Conservation (phyloP, 2,797 vertebrate genomes). For the Dryobates pubescens region DNA sequence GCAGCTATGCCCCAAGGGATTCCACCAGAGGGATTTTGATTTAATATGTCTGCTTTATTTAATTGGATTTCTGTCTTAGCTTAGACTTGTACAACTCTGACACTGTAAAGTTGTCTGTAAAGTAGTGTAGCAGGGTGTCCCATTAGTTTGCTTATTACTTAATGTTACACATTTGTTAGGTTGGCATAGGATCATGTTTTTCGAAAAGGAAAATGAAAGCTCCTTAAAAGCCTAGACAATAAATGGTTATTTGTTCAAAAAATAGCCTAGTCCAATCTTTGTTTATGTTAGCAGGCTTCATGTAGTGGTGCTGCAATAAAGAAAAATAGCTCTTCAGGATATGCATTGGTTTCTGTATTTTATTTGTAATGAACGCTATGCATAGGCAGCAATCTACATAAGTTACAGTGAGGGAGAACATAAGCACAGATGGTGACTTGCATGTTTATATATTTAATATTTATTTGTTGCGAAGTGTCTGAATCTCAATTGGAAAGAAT, state of each 20-base stretch:
- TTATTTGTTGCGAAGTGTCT: constrained; percentile 33
- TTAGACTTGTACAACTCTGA: neutral
- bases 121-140: constrained; percentile 2
- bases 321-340: constrained; percentile 58
- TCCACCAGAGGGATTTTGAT: neutral
- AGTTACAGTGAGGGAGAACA: constrained; percentile 51
- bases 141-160: constrained; percentile 54
- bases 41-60: neutral
- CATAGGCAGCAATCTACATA: constrained; percentile 53
- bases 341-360: constrained; percentile 37
- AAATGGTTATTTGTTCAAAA: constrained; percentile 69
- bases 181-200: constrained; percentile 58
- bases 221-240: constrained; percentile 53
- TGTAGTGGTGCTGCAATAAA: constrained; percentile 66
- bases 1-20: neutral
- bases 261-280: constrained; percentile 66
- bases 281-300: constrained; percentile 65
- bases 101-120: constrained; percentile 5
- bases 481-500: constrained; percentile 10
- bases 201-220: constrained; percentile 63
- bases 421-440: constrained; percentile 37
- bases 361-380: constrained; percentile 65
- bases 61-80: neutral
- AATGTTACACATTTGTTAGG: constrained; percentile 47
- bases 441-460: constrained; percentile 50